Conservation (phyloP, 2,113 vertebrate genomes). For the Gnathonemus echidnorhynchus region DNA sequence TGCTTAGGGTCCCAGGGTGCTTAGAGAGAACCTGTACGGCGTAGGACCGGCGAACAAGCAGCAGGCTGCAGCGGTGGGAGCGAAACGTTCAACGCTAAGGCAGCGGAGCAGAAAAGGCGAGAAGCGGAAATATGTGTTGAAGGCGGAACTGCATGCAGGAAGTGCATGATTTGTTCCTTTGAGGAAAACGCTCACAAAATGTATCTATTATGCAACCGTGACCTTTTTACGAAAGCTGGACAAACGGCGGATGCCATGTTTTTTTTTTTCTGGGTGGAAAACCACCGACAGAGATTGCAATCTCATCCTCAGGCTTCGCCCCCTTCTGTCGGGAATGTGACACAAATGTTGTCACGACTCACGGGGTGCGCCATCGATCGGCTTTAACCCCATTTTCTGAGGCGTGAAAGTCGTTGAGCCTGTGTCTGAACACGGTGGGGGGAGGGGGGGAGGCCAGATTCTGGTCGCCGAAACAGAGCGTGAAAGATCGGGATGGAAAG, state of each 20-base stretch:
- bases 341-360: background rate
- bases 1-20: background rate
- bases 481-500: background rate
- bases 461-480: background rate
- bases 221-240: background rate
- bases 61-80: background rate
- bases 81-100: background rate
- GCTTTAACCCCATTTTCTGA: background rate
- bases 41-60: background rate
- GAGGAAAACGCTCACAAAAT: background rate
- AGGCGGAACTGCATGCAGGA: background rate
- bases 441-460: background rate
- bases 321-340: background rate
- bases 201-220: background rate
- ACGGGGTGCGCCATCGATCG: background rate
- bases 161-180: background rate
- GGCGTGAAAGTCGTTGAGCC: background rate
- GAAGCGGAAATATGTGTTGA: background rate
- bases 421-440: background rate
- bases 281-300: background rate
- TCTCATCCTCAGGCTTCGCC: background rate
- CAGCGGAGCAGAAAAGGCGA: background rate
- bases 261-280: background rate
- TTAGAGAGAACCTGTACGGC: background rate
- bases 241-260: background rate